Evolutionary conservation across 53 echinoderm and acorn worm species (phyloP).

Genomic region (Actinopyga echinites): DNA sequence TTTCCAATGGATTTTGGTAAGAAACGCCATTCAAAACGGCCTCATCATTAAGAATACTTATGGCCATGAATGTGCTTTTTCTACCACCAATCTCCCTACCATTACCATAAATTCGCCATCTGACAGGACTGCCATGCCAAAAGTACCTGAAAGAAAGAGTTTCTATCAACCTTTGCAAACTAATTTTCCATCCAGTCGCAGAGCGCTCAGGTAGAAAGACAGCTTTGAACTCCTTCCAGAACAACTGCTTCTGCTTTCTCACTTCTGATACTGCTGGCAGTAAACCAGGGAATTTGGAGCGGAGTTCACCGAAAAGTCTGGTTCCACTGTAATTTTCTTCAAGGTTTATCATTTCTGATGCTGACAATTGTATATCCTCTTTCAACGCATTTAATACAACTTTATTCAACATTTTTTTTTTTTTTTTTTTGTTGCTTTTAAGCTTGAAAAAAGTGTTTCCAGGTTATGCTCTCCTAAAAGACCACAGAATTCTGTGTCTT

Average conservation of each 20-base stretch:
- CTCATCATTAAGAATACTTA: too few species aligned
- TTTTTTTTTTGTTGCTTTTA: not conserved
- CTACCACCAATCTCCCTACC: not conserved
- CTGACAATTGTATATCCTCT: not conserved
- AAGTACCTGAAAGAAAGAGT: too few species aligned
- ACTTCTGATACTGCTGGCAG: not conserved
- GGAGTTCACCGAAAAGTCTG: not conserved
- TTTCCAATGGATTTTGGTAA: too few species aligned
- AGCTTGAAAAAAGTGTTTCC: not conserved
- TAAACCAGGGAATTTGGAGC: not conserved
- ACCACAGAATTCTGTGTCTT: not conserved
- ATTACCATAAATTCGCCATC: not conserved
- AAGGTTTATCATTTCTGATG: not conserved
- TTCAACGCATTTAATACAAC: not conserved
- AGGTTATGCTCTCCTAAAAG: not conserved
- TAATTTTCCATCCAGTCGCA: too few species aligned
- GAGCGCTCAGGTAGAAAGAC: too few species aligned
- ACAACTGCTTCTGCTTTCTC: not conserved
- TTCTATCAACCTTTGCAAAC: too few species aligned
- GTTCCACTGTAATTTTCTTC: conserved; percentile 12
- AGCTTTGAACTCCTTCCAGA: not conserved
- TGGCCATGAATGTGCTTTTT: too few species aligned
- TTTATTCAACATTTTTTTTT: not conserved
- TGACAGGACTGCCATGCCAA: not conserved
- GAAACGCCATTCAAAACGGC: too few species aligned